phyloP scores from a whole-genome alignment of 2,888 invertebrate genomes.

The Mactromeris polynyma region DNA sequence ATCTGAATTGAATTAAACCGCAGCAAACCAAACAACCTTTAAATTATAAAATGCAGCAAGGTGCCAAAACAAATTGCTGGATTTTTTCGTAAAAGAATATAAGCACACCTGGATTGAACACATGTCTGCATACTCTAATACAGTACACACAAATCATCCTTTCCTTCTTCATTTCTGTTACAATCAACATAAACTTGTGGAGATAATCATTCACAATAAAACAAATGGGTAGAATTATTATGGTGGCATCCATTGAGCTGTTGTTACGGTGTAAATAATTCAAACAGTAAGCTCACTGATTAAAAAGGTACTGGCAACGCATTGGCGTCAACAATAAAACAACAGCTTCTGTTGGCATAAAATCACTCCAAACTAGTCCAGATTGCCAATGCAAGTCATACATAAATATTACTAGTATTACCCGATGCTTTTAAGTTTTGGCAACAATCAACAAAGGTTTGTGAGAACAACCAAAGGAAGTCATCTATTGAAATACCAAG shows the following conservation, averaged over 20 bases:
- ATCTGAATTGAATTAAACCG: background rate
- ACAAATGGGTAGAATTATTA: background rate
- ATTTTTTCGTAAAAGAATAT: background rate
- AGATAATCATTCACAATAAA: background rate
- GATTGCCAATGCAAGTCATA: background rate
- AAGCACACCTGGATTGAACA: slow-evolving; percentile 2
- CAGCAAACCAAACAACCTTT: background rate
- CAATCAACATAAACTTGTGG: background rate
- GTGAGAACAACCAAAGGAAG: no score
- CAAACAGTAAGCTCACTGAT: background rate
- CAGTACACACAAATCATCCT: background rate
- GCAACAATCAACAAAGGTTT: background rate
- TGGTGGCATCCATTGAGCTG: background rate
- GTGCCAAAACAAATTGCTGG: background rate
- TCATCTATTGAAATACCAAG: no score
- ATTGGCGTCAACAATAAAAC: background rate
- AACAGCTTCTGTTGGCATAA: background rate
- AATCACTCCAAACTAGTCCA: background rate
- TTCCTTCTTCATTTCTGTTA: background rate
- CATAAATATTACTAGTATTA: background rate
- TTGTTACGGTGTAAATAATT: background rate
- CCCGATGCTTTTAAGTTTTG: background rate
- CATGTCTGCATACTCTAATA: background rate
- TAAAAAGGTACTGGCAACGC: background rate
- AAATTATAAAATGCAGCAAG: background rate